Evolutionary conservation across 2,113 vertebrate species (phyloP), one percentile per base, ranked within the genome.

Genomic region (Siphamia tubifer): DNA sequence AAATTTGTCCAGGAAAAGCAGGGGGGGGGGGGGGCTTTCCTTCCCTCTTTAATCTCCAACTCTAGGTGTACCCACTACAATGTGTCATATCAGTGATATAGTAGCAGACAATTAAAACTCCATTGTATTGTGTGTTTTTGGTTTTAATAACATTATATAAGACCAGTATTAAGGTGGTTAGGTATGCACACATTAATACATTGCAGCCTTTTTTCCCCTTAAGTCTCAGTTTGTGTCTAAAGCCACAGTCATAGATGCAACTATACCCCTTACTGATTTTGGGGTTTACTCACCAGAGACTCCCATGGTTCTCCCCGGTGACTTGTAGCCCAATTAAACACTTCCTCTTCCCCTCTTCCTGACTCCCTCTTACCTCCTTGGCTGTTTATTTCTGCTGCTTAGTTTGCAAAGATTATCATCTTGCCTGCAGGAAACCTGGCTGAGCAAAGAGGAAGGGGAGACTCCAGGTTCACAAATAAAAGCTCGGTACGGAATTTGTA

Each of bases 321-420:
- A 81, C 58, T 68, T 72, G 27, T 56, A 45, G 42, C 75, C 54
- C 74, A 82, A 61, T 83, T 84, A 66, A 80, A 77, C 19, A 79
- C 89, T 93, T 94, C 89, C 87, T 84, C 88, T 82, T 81, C 48
- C 68, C 62, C 79, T 68, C 71, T 86, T 92, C 92, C 89, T 78
- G 87, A 6, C 79, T 91, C 87, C 87, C 77, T 83, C 67, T 67
- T 54, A 62, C 88, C 77, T 89, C 74, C 74, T 74, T 65, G 67
- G 48, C 63, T 84, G 82, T 90, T 84, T 94, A 88, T 93, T 91
- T 88, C 87, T 90, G 23, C 1, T 64, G 38, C 78, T 89, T 89
- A 71, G 62, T 69, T 76, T 83, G 83, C 60, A 64, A 72, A 70
- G 91, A 94, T 94, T 88, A 53, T 66, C 56, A 86, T 94, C 87